Conservation (phyloP, 2,888 invertebrate genomes). For the Metopia argyrocephala region DNA sequence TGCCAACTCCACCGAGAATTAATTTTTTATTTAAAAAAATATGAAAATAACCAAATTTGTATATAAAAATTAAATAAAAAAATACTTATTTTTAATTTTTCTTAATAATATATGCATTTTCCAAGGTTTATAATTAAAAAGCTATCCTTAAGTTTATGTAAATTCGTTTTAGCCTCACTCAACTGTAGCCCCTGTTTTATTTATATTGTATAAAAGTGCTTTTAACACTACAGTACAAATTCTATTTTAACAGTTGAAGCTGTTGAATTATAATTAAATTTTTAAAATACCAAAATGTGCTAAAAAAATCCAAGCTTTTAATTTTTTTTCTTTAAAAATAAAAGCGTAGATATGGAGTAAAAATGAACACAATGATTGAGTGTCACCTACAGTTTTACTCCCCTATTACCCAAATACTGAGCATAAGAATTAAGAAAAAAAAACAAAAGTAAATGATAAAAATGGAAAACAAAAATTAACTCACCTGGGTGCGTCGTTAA, state of each 20-base stretch:
- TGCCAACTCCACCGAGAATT: no score
- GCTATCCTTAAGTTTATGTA: neutral
- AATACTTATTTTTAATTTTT: no score
- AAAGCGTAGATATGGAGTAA: neutral
- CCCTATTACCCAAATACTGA: neutral
- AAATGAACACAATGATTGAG: neutral
- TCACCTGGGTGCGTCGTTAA: conserved; percentile 91
- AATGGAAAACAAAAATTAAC: conserved; percentile 45
- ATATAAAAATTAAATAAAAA: no score
- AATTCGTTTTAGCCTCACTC: neutral
- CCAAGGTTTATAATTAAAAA: no score
- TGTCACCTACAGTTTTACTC: neutral
- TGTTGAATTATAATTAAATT: conserved; percentile 54
- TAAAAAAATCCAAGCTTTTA: neutral
- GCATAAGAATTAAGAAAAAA: conserved; percentile 9
- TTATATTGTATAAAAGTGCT: neutral
- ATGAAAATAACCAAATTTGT: no score
- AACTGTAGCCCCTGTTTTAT: neutral
- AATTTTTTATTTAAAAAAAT: no score
- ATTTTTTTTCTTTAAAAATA: conserved; percentile 12
- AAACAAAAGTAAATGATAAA: neutral
- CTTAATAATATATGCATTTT: no score
- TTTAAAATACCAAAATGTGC: conserved; percentile 18
- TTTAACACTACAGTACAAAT: neutral
- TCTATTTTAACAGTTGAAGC: conserved; percentile 32